phyloP scores from a whole-genome alignment of 2,113 vertebrate genomes.

The Pithys albifrons region DNA sequence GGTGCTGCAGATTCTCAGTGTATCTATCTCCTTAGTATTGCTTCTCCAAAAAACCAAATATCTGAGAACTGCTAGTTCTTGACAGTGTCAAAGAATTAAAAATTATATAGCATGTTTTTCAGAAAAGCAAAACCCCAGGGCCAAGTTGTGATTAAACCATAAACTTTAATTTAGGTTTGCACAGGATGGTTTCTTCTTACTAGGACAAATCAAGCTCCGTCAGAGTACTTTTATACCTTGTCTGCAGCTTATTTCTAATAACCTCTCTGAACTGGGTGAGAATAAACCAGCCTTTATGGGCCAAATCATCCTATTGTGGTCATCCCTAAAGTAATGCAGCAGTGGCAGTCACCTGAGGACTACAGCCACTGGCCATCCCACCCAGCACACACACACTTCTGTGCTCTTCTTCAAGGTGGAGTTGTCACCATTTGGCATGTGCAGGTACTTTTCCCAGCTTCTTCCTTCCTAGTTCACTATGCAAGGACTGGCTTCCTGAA shows the following conservation, averaged over 20 bases:
- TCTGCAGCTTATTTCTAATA: not conserved
- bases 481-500: not conserved
- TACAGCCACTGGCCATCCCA: not conserved
- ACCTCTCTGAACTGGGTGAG: not conserved
- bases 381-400: not conserved
- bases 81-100: not conserved
- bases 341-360: not conserved
- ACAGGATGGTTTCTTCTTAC: not conserved
- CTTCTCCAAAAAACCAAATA: not conserved
- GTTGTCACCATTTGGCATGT: not conserved
- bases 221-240: not conserved
- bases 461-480: not conserved
- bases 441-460: not conserved
- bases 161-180: not conserved
- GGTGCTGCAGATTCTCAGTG: not conserved
- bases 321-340: not conserved
- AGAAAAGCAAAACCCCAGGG: not conserved
- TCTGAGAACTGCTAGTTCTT: not conserved
- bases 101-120: not conserved
- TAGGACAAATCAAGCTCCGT: not conserved
- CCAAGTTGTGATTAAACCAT: not conserved
- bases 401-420: not conserved
- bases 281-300: not conserved
- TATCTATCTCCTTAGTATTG: not conserved
- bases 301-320: not conserved